Evolutionary conservation across 1,140 invertebrate genomes (phyloP).

Genomic region (Zaprionus camerounensis): DNA sequence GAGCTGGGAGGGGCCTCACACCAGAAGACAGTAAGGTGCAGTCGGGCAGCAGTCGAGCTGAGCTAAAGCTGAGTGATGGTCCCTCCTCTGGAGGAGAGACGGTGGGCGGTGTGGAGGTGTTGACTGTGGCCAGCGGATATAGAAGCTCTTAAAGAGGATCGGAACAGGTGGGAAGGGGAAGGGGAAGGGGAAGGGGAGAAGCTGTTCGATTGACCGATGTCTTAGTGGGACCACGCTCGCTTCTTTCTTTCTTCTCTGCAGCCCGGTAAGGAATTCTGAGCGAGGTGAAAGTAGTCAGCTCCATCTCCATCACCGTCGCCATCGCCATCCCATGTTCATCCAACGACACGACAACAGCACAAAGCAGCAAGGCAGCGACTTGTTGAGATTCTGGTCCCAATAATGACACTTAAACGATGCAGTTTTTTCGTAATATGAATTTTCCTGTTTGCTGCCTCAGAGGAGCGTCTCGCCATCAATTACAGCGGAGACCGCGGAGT

Average conservation of each 20-base stretch:
- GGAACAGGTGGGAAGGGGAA: background rate
- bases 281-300: conserved; percentile 73
- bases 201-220: conserved; percentile 69
- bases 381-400: conserved; percentile 79
- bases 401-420: conserved; percentile 82
- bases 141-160: conserved; percentile 32
- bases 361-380: conserved; percentile 42
- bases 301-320: conserved; percentile 43
- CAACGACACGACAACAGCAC: conserved; percentile 54
- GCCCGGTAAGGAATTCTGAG: conserved; percentile 66
- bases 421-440: conserved; percentile 81
- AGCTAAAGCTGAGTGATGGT: conserved; percentile 64
- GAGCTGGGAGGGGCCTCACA: conserved; percentile 52
- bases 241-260: conserved; percentile 27
- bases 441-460: conserved; percentile 70
- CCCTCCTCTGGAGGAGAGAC: conserved; percentile 46
- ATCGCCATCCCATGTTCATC: conserved; percentile 32
- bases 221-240: conserved; percentile 46
- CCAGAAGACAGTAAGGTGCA: conserved; percentile 48
- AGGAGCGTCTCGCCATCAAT: conserved; percentile 66
- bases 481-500: conserved; percentile 43
- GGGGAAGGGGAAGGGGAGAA: background rate
- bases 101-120: conserved; percentile 67
- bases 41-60: conserved; percentile 4
- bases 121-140: conserved; percentile 72